Conservation (phyloP, 2,113 vertebrate genomes). For the Perognathus longimembris region DNA sequence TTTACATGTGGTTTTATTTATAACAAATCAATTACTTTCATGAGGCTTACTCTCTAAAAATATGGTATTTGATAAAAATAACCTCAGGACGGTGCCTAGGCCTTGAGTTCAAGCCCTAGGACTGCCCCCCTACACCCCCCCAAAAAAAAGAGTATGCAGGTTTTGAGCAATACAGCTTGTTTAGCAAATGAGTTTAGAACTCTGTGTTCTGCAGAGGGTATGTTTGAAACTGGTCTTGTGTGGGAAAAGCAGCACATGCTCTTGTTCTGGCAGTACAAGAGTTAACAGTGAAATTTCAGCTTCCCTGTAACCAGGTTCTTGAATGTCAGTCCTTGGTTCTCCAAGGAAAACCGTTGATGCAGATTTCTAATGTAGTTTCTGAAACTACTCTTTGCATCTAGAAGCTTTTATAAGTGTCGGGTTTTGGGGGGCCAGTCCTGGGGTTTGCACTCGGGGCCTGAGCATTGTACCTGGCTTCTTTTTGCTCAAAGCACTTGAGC, state of each 20-base stretch:
- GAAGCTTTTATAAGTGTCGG: background rate
- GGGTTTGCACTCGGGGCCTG: too few species aligned
- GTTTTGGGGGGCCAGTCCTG: too few species aligned
- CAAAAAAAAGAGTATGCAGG: background rate
- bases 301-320: background rate
- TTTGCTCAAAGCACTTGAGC: too few species aligned
- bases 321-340: background rate
- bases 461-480: too few species aligned
- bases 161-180: background rate
- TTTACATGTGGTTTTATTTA: conserved; percentile 24
- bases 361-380: background rate
- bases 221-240: too few species aligned
- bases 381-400: background rate
- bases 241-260: background rate
- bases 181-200: background rate
- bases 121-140: too few species aligned
- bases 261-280: background rate
- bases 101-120: too few species aligned
- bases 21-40: background rate
- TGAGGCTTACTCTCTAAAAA: conserved; percentile 42
- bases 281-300: background rate
- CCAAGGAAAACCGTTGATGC: background rate
- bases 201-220: background rate
- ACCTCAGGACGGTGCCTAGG: too few species aligned
- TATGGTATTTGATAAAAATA: background rate